Conservation (phyloP, 2,113 vertebrate genomes). For the Odobenus rosmarus region DNA sequence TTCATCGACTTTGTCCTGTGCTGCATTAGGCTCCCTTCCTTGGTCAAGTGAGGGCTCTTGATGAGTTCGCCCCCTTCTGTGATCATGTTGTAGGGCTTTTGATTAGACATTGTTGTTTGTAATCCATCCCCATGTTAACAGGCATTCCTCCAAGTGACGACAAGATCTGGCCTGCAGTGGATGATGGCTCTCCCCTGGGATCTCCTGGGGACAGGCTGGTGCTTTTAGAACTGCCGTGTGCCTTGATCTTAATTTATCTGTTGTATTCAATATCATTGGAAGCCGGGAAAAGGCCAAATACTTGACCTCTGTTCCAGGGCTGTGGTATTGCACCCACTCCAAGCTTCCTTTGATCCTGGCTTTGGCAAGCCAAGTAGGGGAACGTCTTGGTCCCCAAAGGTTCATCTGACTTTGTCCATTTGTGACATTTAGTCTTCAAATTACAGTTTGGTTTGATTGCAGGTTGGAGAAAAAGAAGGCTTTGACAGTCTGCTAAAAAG, state of each 20-base stretch:
- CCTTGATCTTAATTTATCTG: constrained; percentile 82
- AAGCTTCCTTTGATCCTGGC: constrained; percentile 71
- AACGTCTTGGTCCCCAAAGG: constrained; percentile 40
- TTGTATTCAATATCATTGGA: constrained; percentile 77
- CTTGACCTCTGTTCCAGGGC: constrained; percentile 62
- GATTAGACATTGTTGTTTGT: constrained; percentile 15
- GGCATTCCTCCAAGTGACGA: constrained; percentile 59
- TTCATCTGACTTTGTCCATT: constrained; percentile 32
- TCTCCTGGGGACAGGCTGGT: constrained; percentile 72
- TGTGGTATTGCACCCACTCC: constrained; percentile 56
- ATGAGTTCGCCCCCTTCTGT: neutral
- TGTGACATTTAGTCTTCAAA: constrained; percentile 42
- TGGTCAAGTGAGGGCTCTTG: neutral
- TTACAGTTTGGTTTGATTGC: neutral
- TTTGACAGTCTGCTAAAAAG: neutral
- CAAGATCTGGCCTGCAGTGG: constrained; percentile 18
- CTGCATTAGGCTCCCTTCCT: neutral
- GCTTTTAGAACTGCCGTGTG: constrained; percentile 73
- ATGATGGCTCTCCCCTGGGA: constrained; percentile 24
- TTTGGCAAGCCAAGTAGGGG: constrained; percentile 49
- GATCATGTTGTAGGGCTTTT: constrained; percentile 12
- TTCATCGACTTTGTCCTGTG: neutral
- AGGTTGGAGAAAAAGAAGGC: neutral
- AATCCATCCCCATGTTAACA: neutral
- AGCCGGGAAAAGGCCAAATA: constrained; percentile 65